Evolutionary conservation across 2,113 vertebrate species (phyloP).

Genomic region (Orcinus orca): DNA sequence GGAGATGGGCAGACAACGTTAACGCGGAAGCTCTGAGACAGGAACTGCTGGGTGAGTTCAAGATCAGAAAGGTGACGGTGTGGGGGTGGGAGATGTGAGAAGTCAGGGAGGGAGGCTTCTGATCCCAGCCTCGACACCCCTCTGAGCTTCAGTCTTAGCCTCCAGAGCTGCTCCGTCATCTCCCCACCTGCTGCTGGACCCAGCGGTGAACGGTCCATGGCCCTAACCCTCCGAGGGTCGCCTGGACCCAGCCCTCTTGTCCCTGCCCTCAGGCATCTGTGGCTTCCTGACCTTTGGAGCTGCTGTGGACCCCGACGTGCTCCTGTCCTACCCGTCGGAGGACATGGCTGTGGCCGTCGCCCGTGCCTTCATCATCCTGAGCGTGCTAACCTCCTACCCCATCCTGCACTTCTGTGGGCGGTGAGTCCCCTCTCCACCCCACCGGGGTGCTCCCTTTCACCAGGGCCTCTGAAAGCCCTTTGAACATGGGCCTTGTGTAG

Average conservation of each 20-base stretch:
- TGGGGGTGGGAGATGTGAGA: not conserved
- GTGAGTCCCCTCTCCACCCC: slow-evolving; percentile 77
- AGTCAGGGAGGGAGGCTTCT: not conserved
- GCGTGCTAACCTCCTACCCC: slow-evolving; percentile 95
- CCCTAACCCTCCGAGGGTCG: not conserved
- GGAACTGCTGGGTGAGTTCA: not conserved
- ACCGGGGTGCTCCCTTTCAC: no score
- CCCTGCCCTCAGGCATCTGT: slow-evolving; percentile 87
- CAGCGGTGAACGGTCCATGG: fast-evolving
- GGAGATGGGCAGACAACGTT: not conserved
- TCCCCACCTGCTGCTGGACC: no score
- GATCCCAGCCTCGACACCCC: not conserved
- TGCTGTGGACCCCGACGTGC: slow-evolving; percentile 90
- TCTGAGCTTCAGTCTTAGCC: not conserved
- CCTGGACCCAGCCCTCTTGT: not conserved
- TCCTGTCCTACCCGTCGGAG: slow-evolving; percentile 95
- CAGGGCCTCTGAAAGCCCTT: not conserved
- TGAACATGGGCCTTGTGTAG: not conserved
- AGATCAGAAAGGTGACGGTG: not conserved
- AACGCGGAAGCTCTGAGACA: not conserved
- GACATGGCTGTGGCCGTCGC: slow-evolving; percentile 94
- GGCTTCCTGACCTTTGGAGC: slow-evolving; percentile 96
- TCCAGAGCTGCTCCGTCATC: not conserved
- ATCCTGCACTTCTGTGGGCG: slow-evolving; percentile 98
- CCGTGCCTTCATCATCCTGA: slow-evolving; percentile 94